These are phyloP conservation scores for Ptychoptera albimana DNA, from an alignment of 2,888 invertebrate species.

Conservation along the genomic window DNA sequence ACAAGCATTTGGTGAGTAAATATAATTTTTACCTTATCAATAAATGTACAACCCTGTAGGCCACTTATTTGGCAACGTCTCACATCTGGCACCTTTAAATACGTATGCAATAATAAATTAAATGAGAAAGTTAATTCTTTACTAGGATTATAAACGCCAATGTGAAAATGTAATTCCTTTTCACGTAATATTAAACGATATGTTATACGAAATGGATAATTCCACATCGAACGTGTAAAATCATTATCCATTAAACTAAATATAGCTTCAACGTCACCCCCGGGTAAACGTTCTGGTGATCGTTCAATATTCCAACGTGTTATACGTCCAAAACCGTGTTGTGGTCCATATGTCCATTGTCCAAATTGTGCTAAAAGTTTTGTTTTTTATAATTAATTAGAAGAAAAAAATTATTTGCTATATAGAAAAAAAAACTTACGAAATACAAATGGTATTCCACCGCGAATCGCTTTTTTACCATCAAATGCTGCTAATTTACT, in stretches of 20 bases:
- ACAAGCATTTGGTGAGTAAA: not conserved
- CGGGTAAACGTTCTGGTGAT: conserved; percentile 71
- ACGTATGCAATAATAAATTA: conserved; percentile 85
- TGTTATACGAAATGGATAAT: conserved; percentile 82
- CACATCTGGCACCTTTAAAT: conserved; percentile 91
- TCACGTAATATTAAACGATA: conserved; percentile 81
- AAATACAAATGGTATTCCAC: conserved; percentile 93
- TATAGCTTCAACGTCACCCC: conserved; percentile 82
- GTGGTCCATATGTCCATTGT: conserved; percentile 86
- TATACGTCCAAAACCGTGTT: conserved; percentile 91
- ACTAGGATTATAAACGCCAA: conserved; percentile 87
- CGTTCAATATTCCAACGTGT: conserved; percentile 83
- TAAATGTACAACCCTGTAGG: conserved; percentile 76
- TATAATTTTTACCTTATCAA: conserved; percentile 53
- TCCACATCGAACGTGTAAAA: conserved; percentile 87
- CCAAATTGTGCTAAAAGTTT: conserved; percentile 71
- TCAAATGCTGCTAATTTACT: conserved; percentile 93
- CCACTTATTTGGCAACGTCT: conserved; percentile 83
- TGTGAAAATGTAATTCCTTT: conserved; percentile 83
- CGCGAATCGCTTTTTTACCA: conserved; percentile 89
- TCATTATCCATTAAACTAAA: conserved; percentile 88
- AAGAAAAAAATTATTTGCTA: not conserved
- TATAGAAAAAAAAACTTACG: conserved; percentile 66
- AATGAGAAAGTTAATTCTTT: conserved; percentile 82
- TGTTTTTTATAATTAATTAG: not conserved